Percentiles rank a stretch among this genome's conserved stretches.
These are phyloP conservation scores for Poecilobothrus nobilitatus DNA, from an alignment of 2,888 invertebrate species.

Conservation along the genomic window DNA sequence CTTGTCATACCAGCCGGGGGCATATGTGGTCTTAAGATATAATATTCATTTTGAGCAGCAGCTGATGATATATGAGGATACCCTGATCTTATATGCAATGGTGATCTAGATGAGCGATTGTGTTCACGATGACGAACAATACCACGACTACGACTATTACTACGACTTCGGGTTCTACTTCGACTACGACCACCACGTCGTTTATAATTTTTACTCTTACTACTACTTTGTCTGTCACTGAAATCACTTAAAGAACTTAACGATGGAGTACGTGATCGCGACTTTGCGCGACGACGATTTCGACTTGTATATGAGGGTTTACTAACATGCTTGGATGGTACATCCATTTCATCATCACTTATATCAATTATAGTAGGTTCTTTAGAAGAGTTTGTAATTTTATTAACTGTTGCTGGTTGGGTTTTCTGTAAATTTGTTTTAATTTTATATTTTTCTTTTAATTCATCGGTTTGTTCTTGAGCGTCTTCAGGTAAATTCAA, in stretches of 20 bases:
- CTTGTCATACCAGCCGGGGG: constrained; percentile 23
- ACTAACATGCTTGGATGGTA: constrained; percentile 14
- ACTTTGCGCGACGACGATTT: constrained; percentile 23
- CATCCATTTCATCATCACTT: constrained; percentile 35
- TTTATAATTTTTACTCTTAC: background rate
- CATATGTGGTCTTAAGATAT: constrained; percentile 10
- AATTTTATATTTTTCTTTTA: constrained; percentile 41
- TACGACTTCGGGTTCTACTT: constrained; percentile 17
- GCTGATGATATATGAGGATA: background rate
- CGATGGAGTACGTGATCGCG: constrained; percentile 19
- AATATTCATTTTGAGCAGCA: background rate
- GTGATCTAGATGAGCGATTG: constrained; percentile 22
- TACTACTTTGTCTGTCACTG: constrained; percentile 17
- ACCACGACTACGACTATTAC: constrained; percentile 14
- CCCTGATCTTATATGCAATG: constrained; percentile 14
- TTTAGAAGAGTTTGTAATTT: constrained; percentile 10
- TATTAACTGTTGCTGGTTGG: background rate
- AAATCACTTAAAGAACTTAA: constrained; percentile 25
- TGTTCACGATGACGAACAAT: constrained; percentile 20
- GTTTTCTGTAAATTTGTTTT: constrained; percentile 22
- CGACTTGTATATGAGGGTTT: constrained; percentile 18
- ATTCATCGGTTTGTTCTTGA: constrained; percentile 36
- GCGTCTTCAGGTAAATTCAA: constrained; percentile 47
- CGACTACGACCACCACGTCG: background rate
- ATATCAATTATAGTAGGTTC: constrained; percentile 33